Conservation (phyloP, 1,140 invertebrate genomes). For the Platorchestia sp. region DNA sequence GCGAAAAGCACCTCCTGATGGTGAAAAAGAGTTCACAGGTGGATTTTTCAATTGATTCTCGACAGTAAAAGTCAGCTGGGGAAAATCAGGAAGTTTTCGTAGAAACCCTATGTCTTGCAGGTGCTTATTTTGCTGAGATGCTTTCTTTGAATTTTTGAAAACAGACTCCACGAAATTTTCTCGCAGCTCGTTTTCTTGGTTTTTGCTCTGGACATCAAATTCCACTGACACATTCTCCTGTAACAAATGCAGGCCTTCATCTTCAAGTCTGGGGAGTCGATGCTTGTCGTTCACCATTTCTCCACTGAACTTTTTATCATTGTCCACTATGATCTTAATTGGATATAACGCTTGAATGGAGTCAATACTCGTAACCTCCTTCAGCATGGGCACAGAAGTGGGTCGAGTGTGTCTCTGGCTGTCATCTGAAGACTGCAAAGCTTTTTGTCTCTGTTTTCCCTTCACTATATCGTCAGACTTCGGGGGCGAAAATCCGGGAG, state of each 20-base stretch:
- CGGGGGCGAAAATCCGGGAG: neutral
- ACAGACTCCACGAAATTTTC: neutral
- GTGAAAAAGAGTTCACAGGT: neutral
- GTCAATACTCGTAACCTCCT: constrained; percentile 17
- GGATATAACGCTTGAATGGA: constrained; percentile 26
- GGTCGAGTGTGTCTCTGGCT: neutral
- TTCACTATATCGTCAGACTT: neutral
- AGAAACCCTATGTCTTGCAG: neutral
- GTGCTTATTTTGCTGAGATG: neutral
- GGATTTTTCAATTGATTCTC: neutral
- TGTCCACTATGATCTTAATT: constrained; percentile 37
- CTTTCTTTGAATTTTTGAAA: neutral
- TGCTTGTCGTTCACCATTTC: neutral
- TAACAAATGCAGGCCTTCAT: constrained; percentile 19
- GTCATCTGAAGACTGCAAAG: neutral
- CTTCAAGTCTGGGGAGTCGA: neutral
- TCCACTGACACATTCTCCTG: neutral
- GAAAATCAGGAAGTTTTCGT: neutral
- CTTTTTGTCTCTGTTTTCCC: neutral
- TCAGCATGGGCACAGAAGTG: neutral
- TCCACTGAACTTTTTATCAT: constrained; percentile 1
- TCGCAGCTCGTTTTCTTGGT: neutral
- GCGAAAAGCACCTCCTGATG: neutral
- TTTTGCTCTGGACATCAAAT: neutral
- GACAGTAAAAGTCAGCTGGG: neutral